phyloP scores from a whole-genome alignment of 2,888 invertebrate genomes.

The Drosophila paracracens region DNA sequence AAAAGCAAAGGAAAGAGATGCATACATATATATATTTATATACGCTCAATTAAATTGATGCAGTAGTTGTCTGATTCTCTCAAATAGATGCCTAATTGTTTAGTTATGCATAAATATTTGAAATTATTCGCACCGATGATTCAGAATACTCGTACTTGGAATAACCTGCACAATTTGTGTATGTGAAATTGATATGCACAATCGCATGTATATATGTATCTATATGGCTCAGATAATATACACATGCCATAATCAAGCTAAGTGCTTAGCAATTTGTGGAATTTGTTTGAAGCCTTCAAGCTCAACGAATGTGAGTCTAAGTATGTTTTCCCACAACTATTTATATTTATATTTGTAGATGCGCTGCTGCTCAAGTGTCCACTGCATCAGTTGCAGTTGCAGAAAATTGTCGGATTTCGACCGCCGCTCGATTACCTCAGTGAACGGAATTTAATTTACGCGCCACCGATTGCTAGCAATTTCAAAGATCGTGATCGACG shows the following conservation, averaged over 20 bases:
- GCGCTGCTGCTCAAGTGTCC: slow-evolving; percentile 83
- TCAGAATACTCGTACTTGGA: slow-evolving; percentile 24
- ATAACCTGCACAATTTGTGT: slow-evolving; percentile 34
- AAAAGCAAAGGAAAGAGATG: background rate
- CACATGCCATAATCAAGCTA: slow-evolving; percentile 2
- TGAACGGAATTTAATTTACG: slow-evolving; percentile 77
- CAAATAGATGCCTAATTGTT: slow-evolving; percentile 42
- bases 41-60: background rate
- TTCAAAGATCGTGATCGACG: slow-evolving; percentile 72
- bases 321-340: background rate
- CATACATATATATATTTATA: background rate
- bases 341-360: slow-evolving; percentile 55
- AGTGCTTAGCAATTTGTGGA: slow-evolving; percentile 42
- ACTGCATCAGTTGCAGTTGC: slow-evolving; percentile 83
- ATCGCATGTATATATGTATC: background rate
- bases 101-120: slow-evolving; percentile 53
- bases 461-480: slow-evolving; percentile 63
- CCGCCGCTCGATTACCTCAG: slow-evolving; percentile 79
- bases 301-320: background rate
- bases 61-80: background rate
- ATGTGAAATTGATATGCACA: slow-evolving; percentile 56
- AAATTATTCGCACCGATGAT: slow-evolving; percentile 54
- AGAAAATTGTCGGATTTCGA: slow-evolving; percentile 84
- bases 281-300: slow-evolving; percentile 36
- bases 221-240: slow-evolving; percentile 21